Evolutionary conservation across 2,113 vertebrate genomes (phyloP), one percentile per base, ranked within the genome.

Genomic region (Polypterus senegalus): DNA sequence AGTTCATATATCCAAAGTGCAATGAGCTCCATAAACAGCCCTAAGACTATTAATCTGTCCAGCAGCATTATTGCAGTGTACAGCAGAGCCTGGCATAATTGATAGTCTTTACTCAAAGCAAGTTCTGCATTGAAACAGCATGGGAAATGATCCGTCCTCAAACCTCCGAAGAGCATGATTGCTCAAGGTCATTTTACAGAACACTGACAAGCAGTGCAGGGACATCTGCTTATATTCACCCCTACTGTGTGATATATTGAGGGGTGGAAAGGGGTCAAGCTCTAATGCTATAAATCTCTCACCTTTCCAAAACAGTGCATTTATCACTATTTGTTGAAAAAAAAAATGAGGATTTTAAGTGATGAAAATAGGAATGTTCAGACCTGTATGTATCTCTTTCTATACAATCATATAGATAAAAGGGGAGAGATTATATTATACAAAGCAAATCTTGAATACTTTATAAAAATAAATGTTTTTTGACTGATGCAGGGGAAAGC

Each of bases 211-310:
- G 56, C 56, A 27, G 27, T 58, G 27, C 56, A 43, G 56, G 56
- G 56, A 44, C 56, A 58, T 45, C 56, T 58, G 56, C 56, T 58
- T 43, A 58, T 58, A 45, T 44, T 58, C 56, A 58, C 56, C 56
- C 56, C 56, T 58, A 58, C 56, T 58, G 56, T 58, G 56, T 58
- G 56, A 58, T 58, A 58, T 58, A 58, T 44, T 58, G 56, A 45
- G 5, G 56, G 56, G 56, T 7, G 4, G 56, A 27, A 27, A 58
- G 43, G 56, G 56, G 56, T 58, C 27, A 4, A 45, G 56, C 43
- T 58, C 5, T 8, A 7, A 55, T 10, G 54, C 9, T 11, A 55
- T 55, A 55, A 55, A 55, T 58, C n/a, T 45, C 56, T 58, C 56
- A 58, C 56, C 56, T 58, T 58, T 58, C 44, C n/a, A 5, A 58